phyloP scores from a whole-genome alignment of 1,140 invertebrate species.

The Drosophila sp. region DNA sequence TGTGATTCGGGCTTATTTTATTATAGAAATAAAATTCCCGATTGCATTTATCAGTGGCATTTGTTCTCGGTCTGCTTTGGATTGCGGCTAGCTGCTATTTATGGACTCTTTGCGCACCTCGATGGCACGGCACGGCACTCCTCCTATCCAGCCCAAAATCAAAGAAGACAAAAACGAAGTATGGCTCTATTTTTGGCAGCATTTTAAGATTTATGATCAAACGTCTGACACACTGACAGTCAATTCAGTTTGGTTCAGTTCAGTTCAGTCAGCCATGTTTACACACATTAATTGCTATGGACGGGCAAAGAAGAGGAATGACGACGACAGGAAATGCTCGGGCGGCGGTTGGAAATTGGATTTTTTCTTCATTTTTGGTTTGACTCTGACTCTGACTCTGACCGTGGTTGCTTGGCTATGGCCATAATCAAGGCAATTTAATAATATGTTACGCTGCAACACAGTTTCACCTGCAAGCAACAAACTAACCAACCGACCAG shows the following conservation, averaged over 20 bases:
- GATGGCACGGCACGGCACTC: conserved; percentile 39
- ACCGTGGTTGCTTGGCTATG: conserved; percentile 46
- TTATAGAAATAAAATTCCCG: not conserved
- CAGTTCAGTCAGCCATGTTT: conserved; percentile 69
- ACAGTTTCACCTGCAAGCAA: conserved; percentile 75
- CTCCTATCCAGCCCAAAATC: conserved; percentile 19
- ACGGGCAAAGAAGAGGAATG: conserved; percentile 36
- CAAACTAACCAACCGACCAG: conserved; percentile 15
- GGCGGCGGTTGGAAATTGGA: conserved; percentile 60
- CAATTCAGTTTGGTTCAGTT: conserved; percentile 44
- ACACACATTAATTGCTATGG: conserved; percentile 71
- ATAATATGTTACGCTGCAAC: conserved; percentile 76
- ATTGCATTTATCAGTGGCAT: conserved; percentile 10
- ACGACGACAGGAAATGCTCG: conserved; percentile 70
- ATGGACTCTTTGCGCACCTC: conserved; percentile 13
- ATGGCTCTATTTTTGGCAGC: conserved; percentile 71
- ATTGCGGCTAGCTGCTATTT: not conserved
- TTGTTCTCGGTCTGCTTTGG: not conserved
- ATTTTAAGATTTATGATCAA: conserved; percentile 68
- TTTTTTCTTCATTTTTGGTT: conserved; percentile 38
- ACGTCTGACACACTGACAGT: conserved; percentile 56
- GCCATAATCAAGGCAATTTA: conserved; percentile 78
- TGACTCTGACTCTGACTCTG: conserved; percentile 17
- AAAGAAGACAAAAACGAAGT: conserved; percentile 20
- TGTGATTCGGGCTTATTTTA: not conserved